A percentile compares a stretch with the other conserved stretches of the same genome.
Evolutionary conservation across 2,113 vertebrate species (phyloP).

Genomic region (Rhinolophus sinicus): DNA sequence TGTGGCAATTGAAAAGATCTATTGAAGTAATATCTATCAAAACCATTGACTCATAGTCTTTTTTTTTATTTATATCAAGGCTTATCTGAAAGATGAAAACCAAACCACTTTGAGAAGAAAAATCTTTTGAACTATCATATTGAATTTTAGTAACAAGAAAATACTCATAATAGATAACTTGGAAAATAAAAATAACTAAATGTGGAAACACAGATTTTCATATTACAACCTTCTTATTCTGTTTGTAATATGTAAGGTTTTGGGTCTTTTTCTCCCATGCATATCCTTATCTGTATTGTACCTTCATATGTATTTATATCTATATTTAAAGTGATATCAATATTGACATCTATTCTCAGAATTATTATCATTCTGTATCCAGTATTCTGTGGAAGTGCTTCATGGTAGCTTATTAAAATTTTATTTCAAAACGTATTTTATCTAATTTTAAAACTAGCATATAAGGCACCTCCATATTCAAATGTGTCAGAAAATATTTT

Average conservation of each 20-base stretch:
- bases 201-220: not conserved
- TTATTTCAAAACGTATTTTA: not conserved
- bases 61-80: not conserved
- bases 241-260: not conserved
- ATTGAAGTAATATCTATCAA: not conserved
- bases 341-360: not conserved
- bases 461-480: not conserved
- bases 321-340: not conserved
- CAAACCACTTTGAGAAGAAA: not conserved
- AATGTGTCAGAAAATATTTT: not conserved
- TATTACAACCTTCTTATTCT: not conserved
- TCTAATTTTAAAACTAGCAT: constrained; percentile 1
- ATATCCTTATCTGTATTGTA: not conserved
- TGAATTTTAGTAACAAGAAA: not conserved
- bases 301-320: not conserved
- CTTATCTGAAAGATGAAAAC: not conserved
- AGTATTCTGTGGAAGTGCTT: not conserved
- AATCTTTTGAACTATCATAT: not conserved
- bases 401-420: not conserved
- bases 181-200: not conserved
- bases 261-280: not conserved
- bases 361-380: not conserved
- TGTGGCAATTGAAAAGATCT: not conserved
- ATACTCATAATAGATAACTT: not conserved
- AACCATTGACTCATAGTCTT: not conserved